A percentile compares a stretch with the other conserved stretches of the same genome.
These are phyloP conservation scores for Anthonomus grandis DNA, from an alignment of 1,140 invertebrate genomes.

Conservation along the genomic window DNA sequence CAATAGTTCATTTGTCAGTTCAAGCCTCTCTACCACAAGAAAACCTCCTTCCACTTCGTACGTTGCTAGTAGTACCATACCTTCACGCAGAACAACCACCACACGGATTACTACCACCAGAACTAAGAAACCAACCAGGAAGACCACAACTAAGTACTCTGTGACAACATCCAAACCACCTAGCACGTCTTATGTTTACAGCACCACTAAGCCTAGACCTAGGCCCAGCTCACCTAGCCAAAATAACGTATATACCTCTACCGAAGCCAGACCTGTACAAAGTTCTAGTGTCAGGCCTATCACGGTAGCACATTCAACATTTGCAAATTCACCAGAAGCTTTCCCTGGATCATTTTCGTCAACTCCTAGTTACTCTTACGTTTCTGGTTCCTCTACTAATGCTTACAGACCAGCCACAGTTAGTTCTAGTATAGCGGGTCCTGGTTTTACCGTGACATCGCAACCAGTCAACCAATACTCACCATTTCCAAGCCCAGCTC, in stretches of 20 bases:
- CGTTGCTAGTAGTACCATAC: slow-evolving; percentile 33
- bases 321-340: slow-evolving; percentile 35
- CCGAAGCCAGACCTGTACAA: slow-evolving; percentile 16
- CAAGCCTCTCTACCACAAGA: slow-evolving; percentile 25
- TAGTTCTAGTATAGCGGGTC: slow-evolving; percentile 32
- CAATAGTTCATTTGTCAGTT: slow-evolving; percentile 20
- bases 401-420: slow-evolving; percentile 35
- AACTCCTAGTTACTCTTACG: slow-evolving; percentile 59
- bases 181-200: slow-evolving; percentile 59
- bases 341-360: slow-evolving; percentile 38
- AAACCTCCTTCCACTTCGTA: slow-evolving; percentile 40
- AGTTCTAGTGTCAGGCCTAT: slow-evolving; percentile 15
- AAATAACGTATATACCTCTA: slow-evolving; percentile 16
- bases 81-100: slow-evolving; percentile 34
- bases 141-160: slow-evolving; percentile 36
- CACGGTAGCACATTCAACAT: slow-evolving; percentile 31
- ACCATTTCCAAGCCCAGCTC: slow-evolving; percentile 56
- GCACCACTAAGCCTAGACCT: slow-evolving; percentile 49
- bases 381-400: slow-evolving; percentile 51
- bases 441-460: slow-evolving; percentile 34
- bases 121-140: neutral
- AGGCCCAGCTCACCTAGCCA: slow-evolving; percentile 9
- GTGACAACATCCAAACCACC: slow-evolving; percentile 45
- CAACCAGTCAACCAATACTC: slow-evolving; percentile 28
- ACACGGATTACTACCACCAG: no score